Base-by-base conservation (phyloP, 2,113 vertebrate genomes). In the Nibea coibor region DNA sequence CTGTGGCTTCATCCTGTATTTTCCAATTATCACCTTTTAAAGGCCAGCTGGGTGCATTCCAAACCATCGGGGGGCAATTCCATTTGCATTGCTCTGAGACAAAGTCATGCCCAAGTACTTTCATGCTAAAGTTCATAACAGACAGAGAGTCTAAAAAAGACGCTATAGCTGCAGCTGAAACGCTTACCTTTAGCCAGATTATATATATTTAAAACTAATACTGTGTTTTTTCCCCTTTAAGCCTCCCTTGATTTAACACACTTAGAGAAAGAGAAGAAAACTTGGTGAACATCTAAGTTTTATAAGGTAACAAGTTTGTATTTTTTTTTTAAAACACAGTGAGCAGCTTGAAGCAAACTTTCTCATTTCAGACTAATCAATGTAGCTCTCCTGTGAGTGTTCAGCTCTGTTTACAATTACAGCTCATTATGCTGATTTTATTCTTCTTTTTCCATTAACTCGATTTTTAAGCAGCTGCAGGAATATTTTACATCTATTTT, bases 21-120 rank as follows among this genome's bases (percentile, higher is more conserved):
- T 99, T 97, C 97, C 98, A 98, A 99, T 99, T 99, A 99, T 98
- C 98, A 98, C 97, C 97, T 99, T 99, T 99, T 98, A 98, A 98
- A 97, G 96, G 97, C 97, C 97, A 99, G 98, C 97, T 98, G 98
- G 97, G 96, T 96, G 94, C 97, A 97, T 98, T 98, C 97, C 97
- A 97, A 96, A 96, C 95, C 97, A 96, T 96, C 97, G 88, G 97
- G 97, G 97, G 97, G 97, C 96, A 97, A 98, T 98, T 97, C 97
- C 96, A 97, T 98, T 97, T 98, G 96, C 97, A 98, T 97, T 97
- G 96, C 97, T 97, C 96, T 93, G 95, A 96, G 96, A 97, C 96
- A 98, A 97, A 97, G 96, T 97, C 97, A 96, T 96, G 96, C 96
- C 95, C 96, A 97, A 97, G 96, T 96, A 97, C 96, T 97, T 96